Evolutionary conservation across 2,113 vertebrate genomes (phyloP).

Genomic region (Setophaga kirtlandii): DNA sequence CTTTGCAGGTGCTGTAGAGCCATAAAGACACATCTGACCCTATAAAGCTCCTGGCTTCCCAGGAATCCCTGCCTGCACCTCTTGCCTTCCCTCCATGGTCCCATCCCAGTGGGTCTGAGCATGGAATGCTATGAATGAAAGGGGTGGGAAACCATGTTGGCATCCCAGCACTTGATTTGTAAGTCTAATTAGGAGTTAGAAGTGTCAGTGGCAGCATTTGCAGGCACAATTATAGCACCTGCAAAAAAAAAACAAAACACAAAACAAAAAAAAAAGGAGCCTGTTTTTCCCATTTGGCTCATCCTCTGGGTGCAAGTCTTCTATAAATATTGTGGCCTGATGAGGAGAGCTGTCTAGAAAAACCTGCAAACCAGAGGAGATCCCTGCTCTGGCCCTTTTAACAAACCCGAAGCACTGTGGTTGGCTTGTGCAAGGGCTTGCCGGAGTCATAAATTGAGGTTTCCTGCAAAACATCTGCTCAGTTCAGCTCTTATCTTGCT

Average conservation of each 20-base stretch:
- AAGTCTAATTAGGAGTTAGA: conserved; percentile 43
- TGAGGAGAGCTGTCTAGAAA: background rate
- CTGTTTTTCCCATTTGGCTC: conserved; percentile 24
- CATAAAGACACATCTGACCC: background rate
- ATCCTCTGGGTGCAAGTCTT: background rate
- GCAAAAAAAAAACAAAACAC: background rate
- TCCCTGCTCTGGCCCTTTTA: background rate
- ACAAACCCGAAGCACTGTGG: background rate
- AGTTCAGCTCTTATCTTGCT: conserved; percentile 52
- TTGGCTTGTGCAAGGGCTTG: background rate
- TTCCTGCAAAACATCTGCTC: conserved; percentile 69
- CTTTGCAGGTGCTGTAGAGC: background rate
- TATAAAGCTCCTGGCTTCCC: background rate
- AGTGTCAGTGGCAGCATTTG: conserved; percentile 17
- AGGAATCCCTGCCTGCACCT: background rate
- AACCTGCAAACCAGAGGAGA: background rate
- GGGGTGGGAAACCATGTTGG: background rate
- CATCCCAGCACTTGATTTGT: conserved; percentile 10
- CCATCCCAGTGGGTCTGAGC: background rate
- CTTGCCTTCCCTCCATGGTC: background rate
- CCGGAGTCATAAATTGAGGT: conserved; percentile 45
- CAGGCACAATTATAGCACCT: conserved; percentile 39
- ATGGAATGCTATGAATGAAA: background rate
- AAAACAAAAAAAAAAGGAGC: background rate
- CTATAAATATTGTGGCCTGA: background rate